Percentiles rank a stretch among this genome's conserved stretches.
phyloP scores from a whole-genome alignment of 1,140 invertebrate genomes.

The Megathymus violae region DNA sequence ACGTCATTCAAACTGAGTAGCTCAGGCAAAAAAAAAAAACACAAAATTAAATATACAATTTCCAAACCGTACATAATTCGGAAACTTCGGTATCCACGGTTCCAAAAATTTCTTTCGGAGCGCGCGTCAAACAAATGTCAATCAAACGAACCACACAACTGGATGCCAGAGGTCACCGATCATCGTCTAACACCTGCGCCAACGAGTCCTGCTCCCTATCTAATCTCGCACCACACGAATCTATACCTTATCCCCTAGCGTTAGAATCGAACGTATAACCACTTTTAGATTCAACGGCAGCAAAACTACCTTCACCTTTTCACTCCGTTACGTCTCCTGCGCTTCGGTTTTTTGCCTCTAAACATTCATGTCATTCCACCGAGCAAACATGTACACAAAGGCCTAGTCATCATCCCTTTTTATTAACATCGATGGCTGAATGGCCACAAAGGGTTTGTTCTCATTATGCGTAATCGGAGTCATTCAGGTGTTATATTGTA shows the following conservation, averaged over 20 bases:
- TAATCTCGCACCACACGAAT: constrained; percentile 40
- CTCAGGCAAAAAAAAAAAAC: too few species aligned
- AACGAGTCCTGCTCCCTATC: constrained; percentile 30
- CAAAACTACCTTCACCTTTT: constrained; percentile 37
- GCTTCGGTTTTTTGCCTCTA: constrained; percentile 62
- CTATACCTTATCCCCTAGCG: constrained; percentile 37
- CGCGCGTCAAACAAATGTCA: constrained; percentile 72
- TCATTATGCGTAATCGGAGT: constrained; percentile 73
- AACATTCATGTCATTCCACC: constrained; percentile 74
- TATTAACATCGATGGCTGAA: constrained; percentile 77
- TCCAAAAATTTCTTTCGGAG: constrained; percentile 66
- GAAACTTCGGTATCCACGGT: constrained; percentile 45
- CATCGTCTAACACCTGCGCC: constrained; percentile 52
- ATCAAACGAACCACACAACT: constrained; percentile 70
- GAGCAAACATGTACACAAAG: constrained; percentile 72
- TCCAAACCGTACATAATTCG: neutral
- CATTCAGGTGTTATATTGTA: constrained; percentile 78
- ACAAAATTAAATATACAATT: neutral
- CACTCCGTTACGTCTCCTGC: constrained; percentile 47
- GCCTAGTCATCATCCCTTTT: constrained; percentile 69
- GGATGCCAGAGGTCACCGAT: constrained; percentile 71
- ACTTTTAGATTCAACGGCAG: constrained; percentile 14
- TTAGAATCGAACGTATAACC: constrained; percentile 42
- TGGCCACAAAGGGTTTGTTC: constrained; percentile 72
- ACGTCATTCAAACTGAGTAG: constrained; percentile 1